A percentile compares a stretch with the other conserved stretches of the same genome.
Evolutionary conservation across 2,797 vertebrate species (phyloP).

Genomic region (Helostoma temminkii): DNA sequence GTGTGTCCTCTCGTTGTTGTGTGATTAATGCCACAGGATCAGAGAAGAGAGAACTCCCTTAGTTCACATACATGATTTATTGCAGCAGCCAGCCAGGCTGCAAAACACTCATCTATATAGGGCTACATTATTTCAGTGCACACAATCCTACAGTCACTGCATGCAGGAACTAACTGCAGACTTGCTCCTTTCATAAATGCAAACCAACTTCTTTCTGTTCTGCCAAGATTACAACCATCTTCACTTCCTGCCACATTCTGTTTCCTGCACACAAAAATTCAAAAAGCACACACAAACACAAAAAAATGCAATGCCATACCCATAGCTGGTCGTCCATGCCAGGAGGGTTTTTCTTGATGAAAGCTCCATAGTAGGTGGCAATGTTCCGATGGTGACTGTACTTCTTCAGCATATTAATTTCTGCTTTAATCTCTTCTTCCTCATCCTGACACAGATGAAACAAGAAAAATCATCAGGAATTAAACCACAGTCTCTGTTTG

Average conservation of each 20-base stretch:
- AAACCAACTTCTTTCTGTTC: slow-evolving; percentile 13
- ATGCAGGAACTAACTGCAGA: slow-evolving; percentile 10
- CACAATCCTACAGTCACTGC: slow-evolving; percentile 8
- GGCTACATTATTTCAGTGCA: slow-evolving; percentile 33
- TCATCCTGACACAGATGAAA: slow-evolving; percentile 84
- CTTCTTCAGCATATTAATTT: slow-evolving; percentile 99
- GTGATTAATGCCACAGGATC: slow-evolving; percentile 58
- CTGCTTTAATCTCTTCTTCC: slow-evolving; percentile 96
- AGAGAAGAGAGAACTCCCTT: slow-evolving; percentile 53
- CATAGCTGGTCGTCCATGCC: slow-evolving; percentile 96
- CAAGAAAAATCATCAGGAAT: slow-evolving; percentile 40
- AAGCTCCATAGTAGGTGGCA: slow-evolving; percentile 96
- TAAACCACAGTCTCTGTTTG: slow-evolving; percentile 14
- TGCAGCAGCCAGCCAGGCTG: slow-evolving; percentile 40
- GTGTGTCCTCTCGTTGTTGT: slow-evolving; percentile 46
- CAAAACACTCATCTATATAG: slow-evolving; percentile 39
- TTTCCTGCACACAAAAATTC: slow-evolving; percentile 24
- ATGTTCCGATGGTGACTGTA: slow-evolving; percentile 98
- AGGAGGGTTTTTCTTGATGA: slow-evolving; percentile 95
- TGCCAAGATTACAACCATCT: slow-evolving; percentile 1
- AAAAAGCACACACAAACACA: slow-evolving; percentile 25
- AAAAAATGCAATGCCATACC: slow-evolving; percentile 74
- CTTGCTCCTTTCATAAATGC: slow-evolving; percentile 8
- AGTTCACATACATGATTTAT: slow-evolving; percentile 63
- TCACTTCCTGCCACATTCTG: background rate